Evolutionary conservation across 2,113 vertebrate species (phyloP).

Genomic region (Phodopus roborovskii): DNA sequence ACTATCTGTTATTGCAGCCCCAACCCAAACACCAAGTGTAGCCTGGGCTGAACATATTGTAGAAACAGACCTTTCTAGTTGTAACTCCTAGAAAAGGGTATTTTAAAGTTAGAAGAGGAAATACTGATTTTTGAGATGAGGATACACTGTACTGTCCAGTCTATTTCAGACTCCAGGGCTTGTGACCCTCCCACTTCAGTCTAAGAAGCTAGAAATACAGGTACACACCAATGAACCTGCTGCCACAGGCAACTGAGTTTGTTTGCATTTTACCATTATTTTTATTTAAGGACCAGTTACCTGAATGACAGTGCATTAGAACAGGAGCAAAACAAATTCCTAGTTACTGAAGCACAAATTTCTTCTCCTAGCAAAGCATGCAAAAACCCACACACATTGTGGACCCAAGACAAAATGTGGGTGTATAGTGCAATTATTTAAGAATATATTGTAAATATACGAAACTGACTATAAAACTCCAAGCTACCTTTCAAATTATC

Average conservation of each 20-base stretch:
- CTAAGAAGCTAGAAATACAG: not conserved
- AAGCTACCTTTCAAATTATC: constrained; percentile 15
- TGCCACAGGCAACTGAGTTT: not conserved
- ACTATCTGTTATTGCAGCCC: not conserved
- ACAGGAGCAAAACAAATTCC: not conserved
- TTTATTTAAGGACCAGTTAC: constrained; percentile 62
- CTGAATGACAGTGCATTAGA: constrained; percentile 31
- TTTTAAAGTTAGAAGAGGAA: not conserved
- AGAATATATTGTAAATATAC: constrained; percentile 40
- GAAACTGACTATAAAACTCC: constrained; percentile 65
- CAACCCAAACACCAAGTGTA: not conserved
- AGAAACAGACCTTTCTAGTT: not conserved
- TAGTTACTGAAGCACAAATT: constrained; percentile 33
- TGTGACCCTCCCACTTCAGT: not conserved
- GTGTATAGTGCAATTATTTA: not conserved
- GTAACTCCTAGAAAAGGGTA: not conserved
- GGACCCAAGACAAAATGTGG: not conserved
- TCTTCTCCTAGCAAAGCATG: constrained; percentile 63
- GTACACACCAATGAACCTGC: not conserved
- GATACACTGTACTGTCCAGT: not conserved
- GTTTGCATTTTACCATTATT: not conserved
- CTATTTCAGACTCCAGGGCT: not conserved
- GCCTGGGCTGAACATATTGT: not conserved
- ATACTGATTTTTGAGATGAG: not conserved
- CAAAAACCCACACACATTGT: constrained; percentile 50